Evolutionary conservation across 2,113 vertebrate genomes (phyloP), one percentile per base, ranked within the genome.

Genomic region (Zonotrichia leucophrys): DNA sequence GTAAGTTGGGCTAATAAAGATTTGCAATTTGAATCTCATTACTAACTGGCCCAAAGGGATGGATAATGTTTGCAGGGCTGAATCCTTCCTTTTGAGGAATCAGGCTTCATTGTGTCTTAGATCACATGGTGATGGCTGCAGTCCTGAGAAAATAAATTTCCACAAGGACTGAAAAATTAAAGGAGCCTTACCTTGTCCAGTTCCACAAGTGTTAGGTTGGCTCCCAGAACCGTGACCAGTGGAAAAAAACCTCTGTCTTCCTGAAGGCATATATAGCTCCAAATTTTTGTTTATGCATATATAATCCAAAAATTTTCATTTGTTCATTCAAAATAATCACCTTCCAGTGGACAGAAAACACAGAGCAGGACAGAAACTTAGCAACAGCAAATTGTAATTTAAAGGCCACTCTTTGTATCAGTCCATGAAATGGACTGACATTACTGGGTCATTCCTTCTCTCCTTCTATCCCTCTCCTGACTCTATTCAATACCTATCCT

Each of bases 331-430:
- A 49, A 56, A 53, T 11, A 83, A 66, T 69, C 21, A n/a, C 21
- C 17, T 86, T 70, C 47, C 20, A 75, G 23, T 55, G 30, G 30
- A 35, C 24, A 68, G 39, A 68, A 82, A 47, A 41, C 24, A 55
- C 11, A 33, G 6, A 46, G 27, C 3, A 87, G 47, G 47, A 20
- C 35, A 90, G 30, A 52, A 90, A 44, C 18, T 44, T 37, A 62
- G 15, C 30, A 76, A 64, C 9, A 64, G 8, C 12, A 89, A 84
- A 20, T 7, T 55, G 35, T 50, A 78, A 74, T 53, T 0, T 2
- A 47, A 58, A 17, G 23, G 50, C 16, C 5, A 5, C 4, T 15
- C 4, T n/a, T 74, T 1, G 0, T n/a, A 49, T 39, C 46, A 49
- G 11, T 25, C 28, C 35, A 12, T 50, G 42, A 74, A 83, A 74